These are phyloP conservation scores for Brachionichthys hirsutus DNA, from an alignment of 2,113 vertebrate species.

Conservation along the genomic window DNA sequence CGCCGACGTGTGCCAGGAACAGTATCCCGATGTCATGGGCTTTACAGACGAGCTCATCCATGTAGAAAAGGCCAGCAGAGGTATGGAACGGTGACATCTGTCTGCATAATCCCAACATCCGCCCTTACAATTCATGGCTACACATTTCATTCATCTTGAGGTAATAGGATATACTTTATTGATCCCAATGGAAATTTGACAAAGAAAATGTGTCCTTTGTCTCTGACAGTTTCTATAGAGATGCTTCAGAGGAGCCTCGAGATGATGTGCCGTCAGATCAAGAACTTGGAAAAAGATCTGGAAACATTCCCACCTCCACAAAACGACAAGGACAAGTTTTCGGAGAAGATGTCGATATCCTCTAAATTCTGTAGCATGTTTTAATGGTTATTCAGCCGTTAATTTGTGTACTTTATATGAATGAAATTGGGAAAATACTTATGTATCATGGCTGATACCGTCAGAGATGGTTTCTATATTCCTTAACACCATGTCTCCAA, in stretches of 20 bases:
- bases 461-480: conserved; percentile 9
- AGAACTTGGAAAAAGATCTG: conserved; percentile 76
- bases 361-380: conserved; percentile 38
- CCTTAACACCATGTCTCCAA: conserved; percentile 77
- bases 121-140: background rate
- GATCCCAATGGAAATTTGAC: too few species aligned
- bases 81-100: conserved; percentile 64
- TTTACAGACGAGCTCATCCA: conserved; percentile 89
- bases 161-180: too few species aligned
- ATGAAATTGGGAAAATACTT: too few species aligned
- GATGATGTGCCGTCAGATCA: conserved; percentile 82
- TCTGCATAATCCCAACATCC: background rate
- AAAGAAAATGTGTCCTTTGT: background rate
- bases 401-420: too few species aligned
- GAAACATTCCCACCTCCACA: conserved; percentile 81
- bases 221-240: conserved; percentile 80
- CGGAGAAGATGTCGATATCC: conserved; percentile 86
- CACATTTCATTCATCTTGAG: background rate
- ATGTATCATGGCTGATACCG: background rate
- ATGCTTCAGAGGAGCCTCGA: conserved; percentile 85
- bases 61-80: conserved; percentile 91
- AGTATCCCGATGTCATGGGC: conserved; percentile 82
- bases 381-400: too few species aligned
- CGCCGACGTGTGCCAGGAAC: conserved; percentile 84
- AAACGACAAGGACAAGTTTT: conserved; percentile 81